phyloP scores from a whole-genome alignment of 2,888 invertebrate genomes.

The Callyntrura guangdongensis region DNA sequence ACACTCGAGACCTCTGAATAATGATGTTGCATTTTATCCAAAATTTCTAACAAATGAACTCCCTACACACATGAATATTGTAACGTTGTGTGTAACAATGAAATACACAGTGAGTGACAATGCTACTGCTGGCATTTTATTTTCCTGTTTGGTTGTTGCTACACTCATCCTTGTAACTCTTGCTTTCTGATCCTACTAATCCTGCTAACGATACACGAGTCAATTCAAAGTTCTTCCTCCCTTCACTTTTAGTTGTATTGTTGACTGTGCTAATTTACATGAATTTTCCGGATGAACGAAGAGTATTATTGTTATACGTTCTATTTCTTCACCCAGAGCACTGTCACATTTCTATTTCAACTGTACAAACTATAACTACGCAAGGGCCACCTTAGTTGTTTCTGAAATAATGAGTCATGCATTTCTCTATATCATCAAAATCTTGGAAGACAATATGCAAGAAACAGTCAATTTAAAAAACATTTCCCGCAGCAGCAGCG shows the following conservation, averaged over 20 bases:
- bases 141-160: neutral
- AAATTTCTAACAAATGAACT: neutral
- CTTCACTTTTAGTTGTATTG: conserved; percentile 43
- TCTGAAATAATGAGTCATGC: neutral
- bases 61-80: too few species aligned
- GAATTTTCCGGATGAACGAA: conserved; percentile 46
- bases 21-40: neutral
- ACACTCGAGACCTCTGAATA: too few species aligned
- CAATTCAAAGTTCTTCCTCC: neutral
- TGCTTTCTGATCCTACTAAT: neutral
- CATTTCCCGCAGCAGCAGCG: neutral
- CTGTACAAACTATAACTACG: neutral
- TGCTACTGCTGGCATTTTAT: neutral
- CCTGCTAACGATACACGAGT: neutral
- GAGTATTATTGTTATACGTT: conserved; percentile 23
- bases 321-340: conserved; percentile 1
- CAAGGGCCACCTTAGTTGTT: neutral
- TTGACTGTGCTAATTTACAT: conserved; percentile 36
- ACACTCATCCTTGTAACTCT: neutral
- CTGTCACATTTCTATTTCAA: neutral
- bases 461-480: neutral
- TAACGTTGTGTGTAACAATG: neutral
- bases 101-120: neutral
- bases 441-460: neutral
- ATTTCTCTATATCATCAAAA: neutral